Evolutionary conservation across 2,797 vertebrate genomes (phyloP).

Genomic region (Sorex maritimensis): DNA sequence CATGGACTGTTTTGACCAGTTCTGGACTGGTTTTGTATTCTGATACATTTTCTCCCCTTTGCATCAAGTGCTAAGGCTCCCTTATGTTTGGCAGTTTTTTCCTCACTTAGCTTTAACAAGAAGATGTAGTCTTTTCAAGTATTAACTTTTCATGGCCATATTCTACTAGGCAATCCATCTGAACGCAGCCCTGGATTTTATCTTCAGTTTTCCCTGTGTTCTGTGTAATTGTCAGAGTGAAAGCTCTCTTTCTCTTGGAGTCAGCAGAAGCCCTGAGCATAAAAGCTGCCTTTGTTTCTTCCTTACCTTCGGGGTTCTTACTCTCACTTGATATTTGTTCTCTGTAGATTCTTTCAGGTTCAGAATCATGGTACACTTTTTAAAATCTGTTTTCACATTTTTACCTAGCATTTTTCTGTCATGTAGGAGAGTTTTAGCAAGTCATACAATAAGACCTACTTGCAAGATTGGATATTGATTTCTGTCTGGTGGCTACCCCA

Average conservation of each 20-base stretch:
- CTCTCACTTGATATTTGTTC: background rate
- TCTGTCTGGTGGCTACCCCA: background rate
- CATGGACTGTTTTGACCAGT: background rate
- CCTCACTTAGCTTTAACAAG: background rate
- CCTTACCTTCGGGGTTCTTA: slow-evolving; percentile 28
- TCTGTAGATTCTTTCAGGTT: slow-evolving; percentile 1
- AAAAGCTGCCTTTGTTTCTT: slow-evolving; percentile 35
- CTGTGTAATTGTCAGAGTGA: background rate
- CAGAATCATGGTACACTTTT: background rate
- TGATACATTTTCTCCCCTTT: background rate
- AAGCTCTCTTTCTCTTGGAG: background rate
- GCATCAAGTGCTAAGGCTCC: background rate
- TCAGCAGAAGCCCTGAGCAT: background rate
- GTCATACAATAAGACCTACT: background rate
- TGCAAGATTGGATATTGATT: background rate
- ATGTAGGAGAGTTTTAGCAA: background rate
- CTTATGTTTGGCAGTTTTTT: background rate
- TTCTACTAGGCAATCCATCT: background rate
- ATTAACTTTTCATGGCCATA: background rate
- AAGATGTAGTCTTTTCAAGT: background rate
- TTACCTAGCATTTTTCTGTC: background rate
- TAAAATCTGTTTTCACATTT: slow-evolving; percentile 19
- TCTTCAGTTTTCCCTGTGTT: background rate
- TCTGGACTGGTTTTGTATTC: slow-evolving; percentile 45
- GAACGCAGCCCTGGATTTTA: background rate